These are phyloP conservation scores for Spheniscus humboldti DNA, from an alignment of 2,797 vertebrate genomes.

Conservation along the genomic window DNA sequence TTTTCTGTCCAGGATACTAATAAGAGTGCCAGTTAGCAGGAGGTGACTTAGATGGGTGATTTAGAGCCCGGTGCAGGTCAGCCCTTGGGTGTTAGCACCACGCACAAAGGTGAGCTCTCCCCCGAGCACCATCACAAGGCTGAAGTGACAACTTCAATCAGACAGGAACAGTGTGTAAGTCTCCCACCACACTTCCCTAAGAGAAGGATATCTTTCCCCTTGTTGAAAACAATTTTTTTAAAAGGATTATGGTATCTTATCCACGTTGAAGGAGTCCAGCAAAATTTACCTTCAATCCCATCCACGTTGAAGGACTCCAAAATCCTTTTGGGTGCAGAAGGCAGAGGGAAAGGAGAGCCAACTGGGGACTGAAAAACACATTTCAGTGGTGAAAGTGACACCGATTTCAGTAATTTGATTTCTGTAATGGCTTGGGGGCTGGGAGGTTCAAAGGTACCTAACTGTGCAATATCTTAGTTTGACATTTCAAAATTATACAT, in stretches of 20 bases:
- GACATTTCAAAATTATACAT: not conserved
- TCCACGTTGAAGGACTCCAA: not conserved
- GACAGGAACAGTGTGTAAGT: not conserved
- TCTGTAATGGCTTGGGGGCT: not conserved
- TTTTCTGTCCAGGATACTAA: not conserved
- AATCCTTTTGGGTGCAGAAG: not conserved
- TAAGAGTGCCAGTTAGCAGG: not conserved
- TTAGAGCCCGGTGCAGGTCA: not conserved
- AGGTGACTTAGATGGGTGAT: not conserved
- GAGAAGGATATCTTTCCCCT: fast-evolving
- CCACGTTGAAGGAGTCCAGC: not conserved
- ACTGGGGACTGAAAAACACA: not conserved
- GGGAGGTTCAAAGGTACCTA: not conserved
- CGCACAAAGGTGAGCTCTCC: not conserved
- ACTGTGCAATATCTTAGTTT: not conserved
- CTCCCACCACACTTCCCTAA: not conserved
- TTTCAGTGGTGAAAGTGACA: not conserved
- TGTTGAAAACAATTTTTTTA: not conserved
- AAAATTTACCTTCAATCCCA: not conserved
- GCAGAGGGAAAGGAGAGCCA: not conserved
- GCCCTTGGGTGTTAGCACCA: not conserved
- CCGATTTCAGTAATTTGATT: not conserved
- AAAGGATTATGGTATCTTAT: not conserved
- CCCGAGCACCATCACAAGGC: not conserved
- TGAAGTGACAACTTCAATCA: not conserved